A percentile compares a stretch with the other conserved stretches of the same genome.
Conservation (phyloP, 2,113 vertebrate species). For the Leucosticte australis region DNA sequence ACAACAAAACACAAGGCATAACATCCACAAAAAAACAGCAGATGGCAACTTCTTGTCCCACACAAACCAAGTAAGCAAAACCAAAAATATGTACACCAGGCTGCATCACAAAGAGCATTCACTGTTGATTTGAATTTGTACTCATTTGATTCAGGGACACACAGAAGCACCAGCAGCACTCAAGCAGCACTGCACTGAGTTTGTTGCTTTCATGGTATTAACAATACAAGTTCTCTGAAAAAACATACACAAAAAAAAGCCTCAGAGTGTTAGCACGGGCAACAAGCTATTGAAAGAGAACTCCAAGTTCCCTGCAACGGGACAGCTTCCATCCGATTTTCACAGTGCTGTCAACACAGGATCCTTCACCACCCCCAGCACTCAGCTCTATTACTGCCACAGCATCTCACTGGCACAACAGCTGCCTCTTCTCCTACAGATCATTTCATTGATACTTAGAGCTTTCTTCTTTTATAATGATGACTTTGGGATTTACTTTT, state of each 20-base stretch:
- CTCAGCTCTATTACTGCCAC: fast-evolving
- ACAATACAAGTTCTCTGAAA: neutral
- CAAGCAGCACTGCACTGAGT: neutral
- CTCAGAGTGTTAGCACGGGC: neutral
- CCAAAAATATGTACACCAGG: neutral
- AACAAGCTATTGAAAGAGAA: neutral
- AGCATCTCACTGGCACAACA: neutral
- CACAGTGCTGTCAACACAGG: neutral
- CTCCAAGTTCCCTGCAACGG: fast-evolving
- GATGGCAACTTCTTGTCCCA: neutral
- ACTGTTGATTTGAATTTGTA: neutral
- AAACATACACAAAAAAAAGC: neutral
- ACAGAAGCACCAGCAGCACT: fast-evolving
- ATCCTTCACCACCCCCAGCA: neutral
- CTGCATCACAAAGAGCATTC: neutral
- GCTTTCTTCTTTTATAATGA: neutral
- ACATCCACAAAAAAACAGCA: neutral
- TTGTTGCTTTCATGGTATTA: neutral
- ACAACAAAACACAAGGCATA: neutral
- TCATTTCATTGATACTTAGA: neutral
- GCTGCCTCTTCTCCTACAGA: neutral
- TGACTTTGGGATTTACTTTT: neutral
- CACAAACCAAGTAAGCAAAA: neutral
- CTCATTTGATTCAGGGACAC: neutral
- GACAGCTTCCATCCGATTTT: neutral